Percentiles rank a stretch among this genome's conserved stretches.
These are phyloP conservation scores for Drosophila varians DNA, from an alignment of 1,140 invertebrate species.

Conservation along the genomic window DNA sequence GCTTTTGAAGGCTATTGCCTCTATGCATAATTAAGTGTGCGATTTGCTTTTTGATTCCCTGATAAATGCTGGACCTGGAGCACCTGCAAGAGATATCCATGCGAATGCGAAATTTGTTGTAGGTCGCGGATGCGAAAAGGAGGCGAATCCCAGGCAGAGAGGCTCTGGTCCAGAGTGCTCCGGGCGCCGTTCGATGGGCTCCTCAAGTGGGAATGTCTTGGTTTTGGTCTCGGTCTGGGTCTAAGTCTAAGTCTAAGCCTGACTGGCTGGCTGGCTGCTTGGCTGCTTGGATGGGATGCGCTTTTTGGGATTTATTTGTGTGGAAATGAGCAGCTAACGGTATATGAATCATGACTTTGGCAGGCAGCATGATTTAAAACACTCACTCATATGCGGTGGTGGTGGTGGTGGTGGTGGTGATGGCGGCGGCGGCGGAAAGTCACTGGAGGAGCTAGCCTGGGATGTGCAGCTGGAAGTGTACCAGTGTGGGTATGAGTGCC, in stretches of 20 bases:
- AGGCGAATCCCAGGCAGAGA: neutral
- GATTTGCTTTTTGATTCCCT: constrained; percentile 8
- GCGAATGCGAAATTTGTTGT: constrained; percentile 46
- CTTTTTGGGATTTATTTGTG: constrained; percentile 81
- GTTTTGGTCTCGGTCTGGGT: neutral
- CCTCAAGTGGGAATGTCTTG: constrained; percentile 58
- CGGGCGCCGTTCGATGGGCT: constrained; percentile 66
- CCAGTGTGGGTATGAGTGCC: constrained; percentile 39
- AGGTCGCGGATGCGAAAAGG: constrained; percentile 2
- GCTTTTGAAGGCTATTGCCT: constrained; percentile 3
- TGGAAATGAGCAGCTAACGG: constrained; percentile 82
- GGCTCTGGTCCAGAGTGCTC: constrained; percentile 26
- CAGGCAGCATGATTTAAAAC: constrained; percentile 82
- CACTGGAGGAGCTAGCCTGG: constrained; percentile 8
- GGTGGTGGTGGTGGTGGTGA: constrained; percentile 10
- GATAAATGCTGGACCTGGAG: constrained; percentile 40
- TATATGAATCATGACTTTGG: constrained; percentile 83
- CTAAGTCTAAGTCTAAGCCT: neutral
- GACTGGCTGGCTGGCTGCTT: constrained; percentile 1
- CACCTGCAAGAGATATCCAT: constrained; percentile 58
- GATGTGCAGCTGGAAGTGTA: constrained; percentile 24
- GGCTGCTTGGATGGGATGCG: constrained; percentile 41
- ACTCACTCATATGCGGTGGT: constrained; percentile 70
- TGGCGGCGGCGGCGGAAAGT: neutral
- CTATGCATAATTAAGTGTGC: constrained; percentile 34